Conservation (phyloP, 2,888 invertebrate species). For the Pyrocoelia pectoralis region DNA sequence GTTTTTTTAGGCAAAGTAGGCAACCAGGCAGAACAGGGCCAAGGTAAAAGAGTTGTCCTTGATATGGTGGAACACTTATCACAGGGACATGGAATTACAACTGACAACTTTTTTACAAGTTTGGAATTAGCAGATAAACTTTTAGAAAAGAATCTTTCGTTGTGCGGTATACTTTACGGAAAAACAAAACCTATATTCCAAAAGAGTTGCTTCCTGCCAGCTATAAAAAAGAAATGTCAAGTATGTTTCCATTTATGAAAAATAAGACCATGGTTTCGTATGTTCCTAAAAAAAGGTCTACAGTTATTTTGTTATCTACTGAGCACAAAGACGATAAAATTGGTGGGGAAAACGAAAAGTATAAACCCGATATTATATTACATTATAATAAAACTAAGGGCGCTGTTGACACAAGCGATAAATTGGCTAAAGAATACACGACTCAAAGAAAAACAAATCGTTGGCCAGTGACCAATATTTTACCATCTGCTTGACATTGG, state of each 20-base stretch:
- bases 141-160: not conserved
- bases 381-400: slow-evolving; percentile 41
- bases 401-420: slow-evolving; percentile 37
- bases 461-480: slow-evolving; percentile 42
- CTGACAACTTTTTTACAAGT: not conserved
- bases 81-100: slow-evolving; percentile 1
- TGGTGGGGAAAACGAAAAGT: slow-evolving; percentile 25
- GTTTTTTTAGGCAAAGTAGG: not conserved
- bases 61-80: not conserved
- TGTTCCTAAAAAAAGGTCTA: slow-evolving; percentile 25
- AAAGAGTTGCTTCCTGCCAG: not conserved
- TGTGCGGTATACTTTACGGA: not conserved
- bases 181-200: not conserved
- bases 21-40: not conserved
- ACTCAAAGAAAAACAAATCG: slow-evolving; percentile 33
- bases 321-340: slow-evolving; percentile 31
- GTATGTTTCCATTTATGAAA: slow-evolving; percentile 16
- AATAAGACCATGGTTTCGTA: slow-evolving; percentile 33
- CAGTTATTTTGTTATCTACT: slow-evolving; percentile 25
- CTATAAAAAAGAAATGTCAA: not conserved
- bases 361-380: slow-evolving; percentile 39
- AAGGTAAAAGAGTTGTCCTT: slow-evolving; percentile 4
- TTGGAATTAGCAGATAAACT: not conserved
- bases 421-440: slow-evolving; percentile 38
- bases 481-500: slow-evolving; percentile 35